phyloP scores from a whole-genome alignment of 1,140 invertebrate species.

The Onthophagus taurus region DNA sequence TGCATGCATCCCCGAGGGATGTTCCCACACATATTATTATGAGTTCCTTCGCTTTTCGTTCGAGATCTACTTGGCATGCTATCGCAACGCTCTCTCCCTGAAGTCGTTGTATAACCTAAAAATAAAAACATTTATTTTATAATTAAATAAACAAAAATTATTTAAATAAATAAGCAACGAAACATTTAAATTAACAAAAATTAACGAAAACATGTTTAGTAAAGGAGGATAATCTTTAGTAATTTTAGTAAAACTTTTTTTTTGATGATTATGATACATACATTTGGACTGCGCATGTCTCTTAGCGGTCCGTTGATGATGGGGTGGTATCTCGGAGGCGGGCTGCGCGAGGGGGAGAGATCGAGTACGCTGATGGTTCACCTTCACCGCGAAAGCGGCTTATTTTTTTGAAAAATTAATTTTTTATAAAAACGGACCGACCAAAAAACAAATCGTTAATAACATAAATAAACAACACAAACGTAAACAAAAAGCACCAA shows the following conservation, averaged over 20 bases:
- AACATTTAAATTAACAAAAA: not conserved
- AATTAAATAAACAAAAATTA: not conserved
- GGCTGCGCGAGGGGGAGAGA: conserved; percentile 47
- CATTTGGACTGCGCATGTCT: conserved; percentile 30
- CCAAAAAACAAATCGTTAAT: conserved; percentile 11
- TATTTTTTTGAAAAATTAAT: conserved; percentile 30
- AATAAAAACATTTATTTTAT: not conserved
- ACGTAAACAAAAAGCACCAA: no score
- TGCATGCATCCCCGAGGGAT: not conserved
- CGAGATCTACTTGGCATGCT: conserved; percentile 63
- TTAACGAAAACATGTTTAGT: no score
- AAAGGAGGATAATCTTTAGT: no score
- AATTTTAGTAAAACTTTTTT: no score
- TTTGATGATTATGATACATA: conserved; percentile 28
- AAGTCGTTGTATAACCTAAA: no score
- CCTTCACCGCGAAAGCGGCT: conserved; percentile 24
- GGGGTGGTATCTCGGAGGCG: conserved; percentile 20
- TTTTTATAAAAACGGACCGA: no score
- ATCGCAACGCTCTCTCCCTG: conserved; percentile 65
- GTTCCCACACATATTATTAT: conserved; percentile 24
- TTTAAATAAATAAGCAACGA: not conserved
- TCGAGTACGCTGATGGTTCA: conserved; percentile 51
- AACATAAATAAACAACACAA: no score
- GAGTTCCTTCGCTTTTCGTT: conserved; percentile 50
- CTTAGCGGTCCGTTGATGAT: conserved; percentile 23